Percentiles rank a stretch among this genome's conserved stretches.
Evolutionary conservation across 2,797 vertebrate genomes (phyloP).

Genomic region (Diplodus sargus): DNA sequence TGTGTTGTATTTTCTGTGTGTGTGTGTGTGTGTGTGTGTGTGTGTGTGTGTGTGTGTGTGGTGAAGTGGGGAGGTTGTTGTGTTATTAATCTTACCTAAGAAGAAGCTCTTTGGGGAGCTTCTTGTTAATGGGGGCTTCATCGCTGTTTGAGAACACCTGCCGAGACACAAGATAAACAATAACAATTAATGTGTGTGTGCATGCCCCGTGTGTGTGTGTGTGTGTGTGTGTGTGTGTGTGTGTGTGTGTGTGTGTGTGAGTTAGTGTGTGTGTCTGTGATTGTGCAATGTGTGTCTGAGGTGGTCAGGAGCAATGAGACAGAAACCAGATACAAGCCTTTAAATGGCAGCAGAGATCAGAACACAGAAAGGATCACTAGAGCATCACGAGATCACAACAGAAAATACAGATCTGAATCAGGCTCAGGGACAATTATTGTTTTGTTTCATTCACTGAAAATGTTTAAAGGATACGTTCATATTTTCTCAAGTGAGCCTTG

Average conservation of each 20-base stretch:
- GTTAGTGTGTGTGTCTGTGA: neutral
- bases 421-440: neutral
- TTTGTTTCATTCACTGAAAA: constrained; percentile 6
- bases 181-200: constrained; percentile 9
- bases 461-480: neutral
- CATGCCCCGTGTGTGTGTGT: neutral
- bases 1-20: constrained; percentile 23
- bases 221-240: constrained; percentile 8
- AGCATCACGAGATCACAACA: neutral
- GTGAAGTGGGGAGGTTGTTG: neutral
- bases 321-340: constrained; percentile 7
- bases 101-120: constrained; percentile 97
- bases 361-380: constrained; percentile 18
- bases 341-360: constrained; percentile 19
- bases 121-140: constrained; percentile 97
- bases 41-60: constrained; percentile 41
- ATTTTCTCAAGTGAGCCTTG: neutral
- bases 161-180: constrained; percentile 70
- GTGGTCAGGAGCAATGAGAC: constrained; percentile 19
- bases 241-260: neutral
- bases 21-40: constrained; percentile 24
- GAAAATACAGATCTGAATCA: constrained; percentile 18
- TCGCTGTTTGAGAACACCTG: constrained; percentile 97
- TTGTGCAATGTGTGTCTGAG: neutral
- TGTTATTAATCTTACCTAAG: constrained; percentile 88